These are phyloP conservation scores for Cryptoblepharus egeriae DNA, from an alignment of 2,797 vertebrate genomes.

Conservation along the genomic window DNA sequence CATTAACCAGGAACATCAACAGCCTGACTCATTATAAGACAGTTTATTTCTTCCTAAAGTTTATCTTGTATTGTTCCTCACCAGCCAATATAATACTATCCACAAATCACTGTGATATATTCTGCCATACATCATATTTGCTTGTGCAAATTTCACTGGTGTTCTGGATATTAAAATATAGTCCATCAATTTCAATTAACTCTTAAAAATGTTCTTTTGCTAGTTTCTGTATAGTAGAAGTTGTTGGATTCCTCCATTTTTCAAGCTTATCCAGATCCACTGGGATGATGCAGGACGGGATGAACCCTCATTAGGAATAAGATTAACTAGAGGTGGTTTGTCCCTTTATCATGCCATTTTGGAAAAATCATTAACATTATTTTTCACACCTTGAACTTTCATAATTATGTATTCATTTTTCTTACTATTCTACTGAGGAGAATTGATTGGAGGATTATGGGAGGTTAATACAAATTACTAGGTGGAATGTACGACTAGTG, in stretches of 20 bases:
- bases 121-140: background rate
- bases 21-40: too few species aligned
- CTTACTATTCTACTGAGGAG: background rate
- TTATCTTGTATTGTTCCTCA: background rate
- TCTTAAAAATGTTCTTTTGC: background rate
- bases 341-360: background rate
- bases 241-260: background rate
- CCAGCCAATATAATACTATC: too few species aligned
- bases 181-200: background rate
- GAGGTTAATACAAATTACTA: slow-evolving; percentile 4
- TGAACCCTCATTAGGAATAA: background rate
- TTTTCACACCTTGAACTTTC: background rate
- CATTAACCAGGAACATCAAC: too few species aligned
- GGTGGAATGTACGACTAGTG: background rate
- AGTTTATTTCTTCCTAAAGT: too few species aligned
- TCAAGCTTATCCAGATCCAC: background rate
- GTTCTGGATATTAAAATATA: background rate
- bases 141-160: background rate
- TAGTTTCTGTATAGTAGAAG: background rate
- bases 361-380: background rate
- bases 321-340: background rate
- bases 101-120: background rate
- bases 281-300: background rate
- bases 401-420: background rate
- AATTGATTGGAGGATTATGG: slow-evolving; percentile 7